Evolutionary conservation across 2,113 vertebrate genomes (phyloP), one percentile per base, ranked within the genome.

Genomic region (Leptodactylus fuscus): DNA sequence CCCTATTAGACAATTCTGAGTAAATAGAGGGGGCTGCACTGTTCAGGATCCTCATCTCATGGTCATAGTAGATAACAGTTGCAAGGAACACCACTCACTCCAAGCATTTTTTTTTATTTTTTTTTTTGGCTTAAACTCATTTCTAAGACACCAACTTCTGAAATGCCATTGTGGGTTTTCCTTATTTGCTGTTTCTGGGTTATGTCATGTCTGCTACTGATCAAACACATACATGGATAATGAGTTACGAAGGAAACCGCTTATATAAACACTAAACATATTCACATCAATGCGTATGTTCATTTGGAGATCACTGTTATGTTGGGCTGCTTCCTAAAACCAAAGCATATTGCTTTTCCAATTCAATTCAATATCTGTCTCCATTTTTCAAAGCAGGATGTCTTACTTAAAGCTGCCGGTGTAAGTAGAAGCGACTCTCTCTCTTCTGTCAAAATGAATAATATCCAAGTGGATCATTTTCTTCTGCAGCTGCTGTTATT

Each of bases 131-230:
- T 34, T 67, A 0, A 60, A 13, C 58, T 11, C 24, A 27, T 60
- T 60, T 27, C 20, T 27, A 7, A 24, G n/a, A 5, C 4, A 67
- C 27, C 3, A 34, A 67, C 62, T 5, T 67, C 13, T 34, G 29
- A 67, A 67, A 65, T 16, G 3, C 13, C 29, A 34, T 67, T 29
- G 13, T 34, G 62, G 29, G 1, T 1, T 32, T 34, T 67, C 29
- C 62, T 16, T 67, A 32, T 18, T 7, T 67, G 29, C 29, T 67
- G 62, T 5, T 67, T 32, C 27, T 32, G 27, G 16, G 60, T 81
- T 81, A 81, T 81, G 80, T 81, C 80, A 81, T 69, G 80, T 81
- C 80, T 81, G 60, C 60, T 34, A 49, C 29, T 48, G 41, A 65
- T 81, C 58, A 49, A 81, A 48, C 41, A 51, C 44, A 69, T 20